These are phyloP conservation scores for Hypanus sabinus DNA, from an alignment of 2,113 vertebrate species.

Conservation along the genomic window DNA sequence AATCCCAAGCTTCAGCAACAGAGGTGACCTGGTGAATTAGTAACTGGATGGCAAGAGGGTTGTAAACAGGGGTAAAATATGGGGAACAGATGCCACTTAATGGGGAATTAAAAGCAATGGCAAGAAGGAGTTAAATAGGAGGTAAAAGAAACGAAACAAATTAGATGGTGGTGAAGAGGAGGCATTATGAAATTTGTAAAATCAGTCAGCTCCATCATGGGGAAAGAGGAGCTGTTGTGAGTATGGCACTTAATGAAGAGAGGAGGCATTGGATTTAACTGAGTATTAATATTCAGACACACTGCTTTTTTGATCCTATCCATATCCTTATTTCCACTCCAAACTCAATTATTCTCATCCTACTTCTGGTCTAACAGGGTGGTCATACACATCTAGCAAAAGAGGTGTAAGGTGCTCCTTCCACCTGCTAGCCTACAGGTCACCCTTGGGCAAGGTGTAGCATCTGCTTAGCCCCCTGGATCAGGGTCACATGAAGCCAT, in stretches of 20 bases:
- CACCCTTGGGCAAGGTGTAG: no score
- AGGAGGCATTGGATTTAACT: neutral
- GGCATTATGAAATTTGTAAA: no score
- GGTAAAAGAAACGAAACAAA: neutral
- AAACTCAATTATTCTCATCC: neutral
- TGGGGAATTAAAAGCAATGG: neutral
- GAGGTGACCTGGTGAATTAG: neutral
- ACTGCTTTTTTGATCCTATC: neutral
- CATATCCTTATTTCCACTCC: neutral
- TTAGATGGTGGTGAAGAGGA: neutral
- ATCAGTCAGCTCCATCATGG: neutral
- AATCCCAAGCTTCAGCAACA: neutral
- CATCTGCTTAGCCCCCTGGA: no score
- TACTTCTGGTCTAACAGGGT: neutral
- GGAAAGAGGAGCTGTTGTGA: neutral
- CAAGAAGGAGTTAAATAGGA: neutral
- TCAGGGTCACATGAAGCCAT: no score
- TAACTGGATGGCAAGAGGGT: neutral
- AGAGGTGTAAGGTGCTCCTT: no score
- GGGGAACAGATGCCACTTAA: neutral
- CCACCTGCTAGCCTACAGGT: no score
- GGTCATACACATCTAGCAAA: no score
- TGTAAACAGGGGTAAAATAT: neutral
- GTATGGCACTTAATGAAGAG: neutral
- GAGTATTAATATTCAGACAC: neutral